These are phyloP conservation scores for Rhizoglyphus robini DNA, from an alignment of 1,140 invertebrate genomes.

Conservation along the genomic window DNA sequence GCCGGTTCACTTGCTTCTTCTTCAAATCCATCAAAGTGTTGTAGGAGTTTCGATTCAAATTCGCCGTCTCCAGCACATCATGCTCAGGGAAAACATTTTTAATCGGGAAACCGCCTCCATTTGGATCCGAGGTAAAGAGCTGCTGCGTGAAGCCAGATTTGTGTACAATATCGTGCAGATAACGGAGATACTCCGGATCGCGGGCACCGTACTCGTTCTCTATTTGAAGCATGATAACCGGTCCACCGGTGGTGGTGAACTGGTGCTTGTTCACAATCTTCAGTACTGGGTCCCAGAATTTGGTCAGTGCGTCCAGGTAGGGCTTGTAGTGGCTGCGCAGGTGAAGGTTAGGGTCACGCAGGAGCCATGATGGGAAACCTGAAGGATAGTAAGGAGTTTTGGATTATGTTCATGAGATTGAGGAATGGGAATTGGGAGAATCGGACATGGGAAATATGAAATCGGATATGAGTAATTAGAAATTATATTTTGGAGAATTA, in stretches of 20 bases:
- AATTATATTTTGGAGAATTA: no score
- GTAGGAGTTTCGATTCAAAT: neutral
- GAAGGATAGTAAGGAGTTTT: no score
- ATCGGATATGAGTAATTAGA: no score
- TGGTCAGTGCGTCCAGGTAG: conserved; percentile 28
- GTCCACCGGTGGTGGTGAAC: conserved; percentile 29
- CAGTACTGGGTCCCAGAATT: neutral
- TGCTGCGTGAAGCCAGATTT: neutral
- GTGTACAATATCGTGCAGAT: neutral
- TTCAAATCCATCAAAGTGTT: neutral
- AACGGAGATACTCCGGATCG: neutral
- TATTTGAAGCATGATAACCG: conserved; percentile 34
- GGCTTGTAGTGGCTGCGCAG: conserved; percentile 20
- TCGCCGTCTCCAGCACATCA: conserved; percentile 9
- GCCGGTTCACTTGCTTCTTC: conserved; percentile 27
- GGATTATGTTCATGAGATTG: no score
- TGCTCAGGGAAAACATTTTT: neutral
- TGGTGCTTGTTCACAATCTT: neutral
- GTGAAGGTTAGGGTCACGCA: conserved; percentile 20
- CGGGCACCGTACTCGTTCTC: conserved; percentile 26
- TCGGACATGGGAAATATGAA: no score
- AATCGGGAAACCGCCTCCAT: neutral
- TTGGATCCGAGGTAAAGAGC: conserved; percentile 2
- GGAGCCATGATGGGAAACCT: conserved; percentile 35
- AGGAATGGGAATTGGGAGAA: no score